Percentiles rank a stretch among this genome's conserved stretches.
phyloP scores from a whole-genome alignment of 2,797 vertebrate genomes.

The Sparidentex hasta region DNA sequence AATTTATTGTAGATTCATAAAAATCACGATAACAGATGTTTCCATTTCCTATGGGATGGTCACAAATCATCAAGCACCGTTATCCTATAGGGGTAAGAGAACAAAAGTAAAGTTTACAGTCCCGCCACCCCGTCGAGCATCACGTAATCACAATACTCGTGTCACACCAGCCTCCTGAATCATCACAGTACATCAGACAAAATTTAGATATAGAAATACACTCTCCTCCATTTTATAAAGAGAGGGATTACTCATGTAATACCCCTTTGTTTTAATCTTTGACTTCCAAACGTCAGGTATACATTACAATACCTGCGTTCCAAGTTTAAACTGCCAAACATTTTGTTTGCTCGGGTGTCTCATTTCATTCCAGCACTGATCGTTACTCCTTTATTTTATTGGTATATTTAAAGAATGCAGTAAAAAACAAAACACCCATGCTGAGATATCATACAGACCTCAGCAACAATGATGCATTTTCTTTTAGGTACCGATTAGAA shows the following conservation, averaged over 20 bases:
- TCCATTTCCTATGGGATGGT: slow-evolving; percentile 45
- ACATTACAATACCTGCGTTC: no score
- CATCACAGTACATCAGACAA: slow-evolving; percentile 6
- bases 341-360: no score
- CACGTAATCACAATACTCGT: background rate
- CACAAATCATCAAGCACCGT: slow-evolving; percentile 48
- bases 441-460: no score
- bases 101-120: slow-evolving; percentile 44
- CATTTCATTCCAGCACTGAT: no score
- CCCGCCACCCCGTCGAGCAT: background rate
- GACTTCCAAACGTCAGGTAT: no score
- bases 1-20: slow-evolving; percentile 74
- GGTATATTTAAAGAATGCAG: no score
- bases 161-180: background rate
- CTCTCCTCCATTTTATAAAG: background rate
- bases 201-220: background rate
- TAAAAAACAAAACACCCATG: no score
- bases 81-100: slow-evolving; percentile 65
- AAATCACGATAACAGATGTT: slow-evolving; percentile 47
- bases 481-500: no score
- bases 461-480: no score
- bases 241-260: background rate
- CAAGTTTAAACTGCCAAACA: no score
- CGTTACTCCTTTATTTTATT: no score
- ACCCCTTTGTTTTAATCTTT: no score